Evolutionary conservation across 37 sponge, comb jelly and placozoan genomes (phyloP).

Genomic region (Aplysina aerophoba): DNA sequence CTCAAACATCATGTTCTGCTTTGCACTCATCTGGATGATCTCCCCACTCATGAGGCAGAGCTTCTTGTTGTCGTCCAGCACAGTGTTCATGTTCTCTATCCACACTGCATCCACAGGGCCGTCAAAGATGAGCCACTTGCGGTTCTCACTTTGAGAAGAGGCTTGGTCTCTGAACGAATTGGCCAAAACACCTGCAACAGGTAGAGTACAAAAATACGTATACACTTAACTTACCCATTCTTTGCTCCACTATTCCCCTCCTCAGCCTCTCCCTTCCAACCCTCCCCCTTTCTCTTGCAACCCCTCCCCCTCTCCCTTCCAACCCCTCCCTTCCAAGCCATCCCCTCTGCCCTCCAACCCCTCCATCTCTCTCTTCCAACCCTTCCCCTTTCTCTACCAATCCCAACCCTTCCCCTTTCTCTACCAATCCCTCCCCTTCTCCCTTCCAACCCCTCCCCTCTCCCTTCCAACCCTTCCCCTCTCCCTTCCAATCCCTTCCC

Average conservation of each 20-base stretch:
- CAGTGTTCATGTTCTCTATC: conserved; percentile 99
- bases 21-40: conserved; percentile 97
- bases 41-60: conserved; percentile 98
- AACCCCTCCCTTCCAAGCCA: neutral
- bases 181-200: conserved; percentile 77
- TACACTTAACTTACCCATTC: too few relatives aligned
- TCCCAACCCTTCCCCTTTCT: too few relatives aligned
- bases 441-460: too few relatives aligned
- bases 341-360: too few relatives aligned
- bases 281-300: too few relatives aligned
- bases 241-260: too few relatives aligned
- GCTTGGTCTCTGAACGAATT: conserved; percentile 96
- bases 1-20: conserved; percentile 97
- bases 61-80: conserved; percentile 96
- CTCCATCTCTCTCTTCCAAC: too few relatives aligned
- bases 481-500: too few relatives aligned
- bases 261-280: too few relatives aligned
- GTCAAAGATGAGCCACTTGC: conserved; percentile 99
- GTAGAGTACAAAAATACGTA: neutral
- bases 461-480: neutral
- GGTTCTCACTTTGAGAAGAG: conserved; percentile 77
- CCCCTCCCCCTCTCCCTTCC: neutral
- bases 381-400: conserved; percentile 44
- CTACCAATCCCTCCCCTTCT: too few relatives aligned
- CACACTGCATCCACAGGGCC: conserved; percentile 99